phyloP scores from a whole-genome alignment of 2,888 invertebrate genomes.

The Lydus trimaculatus region DNA sequence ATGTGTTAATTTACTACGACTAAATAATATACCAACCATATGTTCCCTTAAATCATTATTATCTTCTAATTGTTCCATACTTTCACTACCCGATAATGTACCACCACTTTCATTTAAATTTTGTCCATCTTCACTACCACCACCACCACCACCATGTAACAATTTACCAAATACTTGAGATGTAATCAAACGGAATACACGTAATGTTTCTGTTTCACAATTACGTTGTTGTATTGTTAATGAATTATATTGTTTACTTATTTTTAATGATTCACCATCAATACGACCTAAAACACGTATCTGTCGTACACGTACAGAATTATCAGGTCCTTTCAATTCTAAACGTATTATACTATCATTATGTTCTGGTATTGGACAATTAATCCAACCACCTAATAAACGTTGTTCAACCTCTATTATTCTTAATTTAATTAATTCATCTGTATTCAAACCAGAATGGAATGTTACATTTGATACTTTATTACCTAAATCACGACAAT shows the following conservation, averaged over 20 bases:
- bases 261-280: conserved; percentile 64
- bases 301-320: conserved; percentile 88
- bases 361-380: conserved; percentile 73
- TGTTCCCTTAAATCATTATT: conserved; percentile 80
- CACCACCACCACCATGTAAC: conserved; percentile 66
- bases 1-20: conserved; percentile 90
- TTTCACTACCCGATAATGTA: conserved; percentile 52
- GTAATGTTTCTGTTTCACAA: conserved; percentile 89
- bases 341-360: conserved; percentile 71
- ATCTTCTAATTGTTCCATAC: conserved; percentile 58
- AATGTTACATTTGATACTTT: conserved; percentile 89
- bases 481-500: conserved; percentile 89
- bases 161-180: conserved; percentile 93
- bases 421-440: conserved; percentile 81
- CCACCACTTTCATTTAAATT: conserved; percentile 48
- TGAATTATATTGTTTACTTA: conserved; percentile 64
- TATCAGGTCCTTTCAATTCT: conserved; percentile 91
- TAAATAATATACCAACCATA: conserved; percentile 95
- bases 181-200: conserved; percentile 91
- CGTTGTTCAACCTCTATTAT: conserved; percentile 87
- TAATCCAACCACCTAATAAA: conserved; percentile 85
- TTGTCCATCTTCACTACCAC: conserved; percentile 59
- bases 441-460: conserved; percentile 80
- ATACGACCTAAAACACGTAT: conserved; percentile 73
- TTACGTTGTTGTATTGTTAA: conserved; percentile 81